phyloP scores from a whole-genome alignment of 2,797 vertebrate species.

The Eupleurogrammus muticus region DNA sequence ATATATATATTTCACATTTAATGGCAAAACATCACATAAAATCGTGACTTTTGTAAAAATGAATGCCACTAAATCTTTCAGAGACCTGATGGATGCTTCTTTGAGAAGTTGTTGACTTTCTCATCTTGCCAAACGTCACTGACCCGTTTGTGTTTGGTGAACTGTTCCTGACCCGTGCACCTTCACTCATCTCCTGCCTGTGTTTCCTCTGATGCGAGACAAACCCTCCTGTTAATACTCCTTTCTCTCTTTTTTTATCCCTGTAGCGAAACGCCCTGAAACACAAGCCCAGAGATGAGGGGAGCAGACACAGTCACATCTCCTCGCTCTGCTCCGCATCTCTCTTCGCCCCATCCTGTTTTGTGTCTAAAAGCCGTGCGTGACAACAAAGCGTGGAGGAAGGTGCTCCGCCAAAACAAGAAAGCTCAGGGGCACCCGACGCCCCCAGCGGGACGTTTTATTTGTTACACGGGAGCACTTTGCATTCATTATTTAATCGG shows the following conservation, averaged over 20 bases:
- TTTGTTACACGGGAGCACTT: conserved; percentile 70
- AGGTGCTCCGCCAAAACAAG: conserved; percentile 50
- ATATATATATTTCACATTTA: too few species aligned
- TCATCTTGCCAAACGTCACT: too few species aligned
- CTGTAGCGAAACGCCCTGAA: background rate
- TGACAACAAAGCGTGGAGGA: conserved; percentile 42
- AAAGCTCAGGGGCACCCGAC: conserved; percentile 38
- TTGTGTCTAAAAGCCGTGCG: conserved; percentile 57
- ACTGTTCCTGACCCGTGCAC: too few species aligned
- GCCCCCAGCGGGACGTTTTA: conserved; percentile 45
- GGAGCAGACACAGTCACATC: conserved; percentile 40
- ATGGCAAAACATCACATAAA: too few species aligned
- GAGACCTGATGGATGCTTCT: too few species aligned
- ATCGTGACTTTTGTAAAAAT: too few species aligned
- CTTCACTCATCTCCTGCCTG: conserved; percentile 4
- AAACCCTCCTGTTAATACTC: background rate
- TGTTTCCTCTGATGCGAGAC: conserved; percentile 32
- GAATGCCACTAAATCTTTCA: too few species aligned
- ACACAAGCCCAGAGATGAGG: conserved; percentile 10
- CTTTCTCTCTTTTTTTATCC: conserved; percentile 13
- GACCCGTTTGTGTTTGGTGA: background rate
- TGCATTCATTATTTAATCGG: conserved; percentile 75
- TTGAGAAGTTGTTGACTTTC: too few species aligned
- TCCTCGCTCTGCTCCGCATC: conserved; percentile 48
- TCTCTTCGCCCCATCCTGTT: conserved; percentile 57